Conservation (phyloP, 2,888 invertebrate genomes). For the Ormyrus thymus region DNA sequence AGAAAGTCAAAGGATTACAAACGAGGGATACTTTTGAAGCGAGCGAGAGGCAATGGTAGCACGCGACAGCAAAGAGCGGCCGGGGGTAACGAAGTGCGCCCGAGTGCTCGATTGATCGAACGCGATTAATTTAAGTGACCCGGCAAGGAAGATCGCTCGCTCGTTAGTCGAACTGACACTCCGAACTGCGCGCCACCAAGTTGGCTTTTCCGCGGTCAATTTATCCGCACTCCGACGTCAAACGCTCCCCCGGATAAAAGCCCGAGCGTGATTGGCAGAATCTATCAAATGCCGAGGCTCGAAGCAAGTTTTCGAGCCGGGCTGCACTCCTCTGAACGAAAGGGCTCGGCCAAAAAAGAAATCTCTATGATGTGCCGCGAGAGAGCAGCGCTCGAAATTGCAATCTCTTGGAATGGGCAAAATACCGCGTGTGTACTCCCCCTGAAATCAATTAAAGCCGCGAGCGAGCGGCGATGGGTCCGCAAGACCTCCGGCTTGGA, state of each 20-base stretch:
- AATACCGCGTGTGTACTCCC: conserved; percentile 21
- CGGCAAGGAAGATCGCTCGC: conserved; percentile 30
- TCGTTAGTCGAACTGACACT: conserved; percentile 43
- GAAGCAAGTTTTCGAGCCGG: no score
- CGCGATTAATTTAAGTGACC: conserved; percentile 49
- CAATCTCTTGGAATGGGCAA: conserved; percentile 11
- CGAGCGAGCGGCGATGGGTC: not conserved
- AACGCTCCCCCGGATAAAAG: conserved; percentile 17
- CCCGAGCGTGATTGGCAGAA: conserved; percentile 35
- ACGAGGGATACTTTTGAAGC: conserved; percentile 15
- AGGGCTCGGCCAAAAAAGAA: not conserved
- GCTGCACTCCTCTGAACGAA: not conserved
- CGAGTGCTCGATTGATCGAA: conserved; percentile 47
- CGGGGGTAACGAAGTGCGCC: conserved; percentile 32
- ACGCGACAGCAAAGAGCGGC: not conserved
- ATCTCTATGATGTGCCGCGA: not conserved
- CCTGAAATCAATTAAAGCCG: conserved; percentile 37
- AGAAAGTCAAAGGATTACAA: not conserved
- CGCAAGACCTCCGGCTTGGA: conserved; percentile 3
- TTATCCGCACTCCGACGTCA: conserved; percentile 27
- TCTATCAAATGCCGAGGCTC: conserved; percentile 18
- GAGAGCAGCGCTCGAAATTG: not conserved
- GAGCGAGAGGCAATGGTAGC: not conserved
- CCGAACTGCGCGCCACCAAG: conserved; percentile 1
- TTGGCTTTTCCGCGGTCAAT: conserved; percentile 42